These are phyloP conservation scores for Leucoraja erinaceus DNA, from an alignment of 2,113 vertebrate species.

Conservation along the genomic window DNA sequence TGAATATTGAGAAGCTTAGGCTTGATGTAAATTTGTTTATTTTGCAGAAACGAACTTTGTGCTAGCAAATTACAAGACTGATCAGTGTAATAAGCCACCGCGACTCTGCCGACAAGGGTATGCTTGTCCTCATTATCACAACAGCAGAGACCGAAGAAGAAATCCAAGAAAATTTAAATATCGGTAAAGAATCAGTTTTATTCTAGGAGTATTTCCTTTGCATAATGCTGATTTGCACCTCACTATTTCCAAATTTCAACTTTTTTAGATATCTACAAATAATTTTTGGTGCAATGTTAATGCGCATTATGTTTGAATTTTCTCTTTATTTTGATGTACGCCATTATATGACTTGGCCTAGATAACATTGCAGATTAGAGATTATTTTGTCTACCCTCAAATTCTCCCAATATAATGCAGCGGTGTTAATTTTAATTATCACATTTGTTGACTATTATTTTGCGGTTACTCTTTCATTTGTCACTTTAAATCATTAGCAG, in stretches of 20 bases:
- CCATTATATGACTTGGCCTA: too few species aligned
- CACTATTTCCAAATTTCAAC: neutral
- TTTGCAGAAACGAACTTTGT: slow-evolving; percentile 80
- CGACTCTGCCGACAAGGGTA: slow-evolving; percentile 88
- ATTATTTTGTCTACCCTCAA: neutral
- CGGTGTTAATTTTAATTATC: neutral
- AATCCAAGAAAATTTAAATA: slow-evolving; percentile 82
- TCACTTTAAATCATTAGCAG: neutral
- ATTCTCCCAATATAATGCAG: neutral
- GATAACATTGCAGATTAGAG: neutral
- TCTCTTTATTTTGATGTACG: neutral
- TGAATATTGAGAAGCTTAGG: neutral
- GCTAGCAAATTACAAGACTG: slow-evolving; percentile 86
- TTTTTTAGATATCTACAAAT: neutral
- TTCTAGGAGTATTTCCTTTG: neutral
- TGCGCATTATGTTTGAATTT: neutral
- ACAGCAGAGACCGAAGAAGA: slow-evolving; percentile 77
- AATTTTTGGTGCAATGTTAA: neutral
- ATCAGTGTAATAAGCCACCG: slow-evolving; percentile 83
- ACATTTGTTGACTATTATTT: neutral
- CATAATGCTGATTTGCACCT: neutral
- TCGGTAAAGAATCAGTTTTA: slow-evolving; percentile 56
- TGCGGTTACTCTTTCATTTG: neutral
- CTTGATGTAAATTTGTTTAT: neutral
- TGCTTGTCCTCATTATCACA: slow-evolving; percentile 85